These are phyloP conservation scores for Coracias cyanogaster DNA, from an alignment of 2,797 vertebrate genomes.

Conservation along the genomic window DNA sequence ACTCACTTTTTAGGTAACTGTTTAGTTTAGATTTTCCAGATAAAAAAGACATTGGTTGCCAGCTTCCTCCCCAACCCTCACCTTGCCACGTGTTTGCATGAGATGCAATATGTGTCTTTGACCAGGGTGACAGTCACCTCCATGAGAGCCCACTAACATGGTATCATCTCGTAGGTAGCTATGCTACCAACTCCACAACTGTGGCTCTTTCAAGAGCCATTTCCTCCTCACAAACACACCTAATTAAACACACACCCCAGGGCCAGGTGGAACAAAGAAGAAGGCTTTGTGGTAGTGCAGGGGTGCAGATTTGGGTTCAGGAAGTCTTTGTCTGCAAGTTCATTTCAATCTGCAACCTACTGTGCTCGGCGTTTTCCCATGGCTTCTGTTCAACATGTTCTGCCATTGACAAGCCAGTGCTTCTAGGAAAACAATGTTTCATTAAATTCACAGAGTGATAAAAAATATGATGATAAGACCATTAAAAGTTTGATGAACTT, in stretches of 20 bases:
- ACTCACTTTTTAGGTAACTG: neutral
- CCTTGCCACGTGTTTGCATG: neutral
- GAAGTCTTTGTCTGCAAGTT: neutral
- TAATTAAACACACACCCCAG: neutral
- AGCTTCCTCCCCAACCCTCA: neutral
- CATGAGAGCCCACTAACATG: neutral
- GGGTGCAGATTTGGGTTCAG: neutral
- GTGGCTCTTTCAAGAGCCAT: neutral
- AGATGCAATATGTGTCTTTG: neutral
- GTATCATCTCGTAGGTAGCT: fast-evolving
- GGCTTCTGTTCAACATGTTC: neutral
- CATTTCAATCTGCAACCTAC: neutral
- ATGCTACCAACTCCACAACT: neutral
- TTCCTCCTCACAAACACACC: neutral
- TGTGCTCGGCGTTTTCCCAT: neutral
- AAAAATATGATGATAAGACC: neutral
- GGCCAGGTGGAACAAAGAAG: neutral
- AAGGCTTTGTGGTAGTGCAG: neutral
- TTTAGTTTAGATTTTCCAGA: neutral
- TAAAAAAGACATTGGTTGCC: neutral
- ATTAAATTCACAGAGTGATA: neutral
- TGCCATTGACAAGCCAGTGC: neutral
- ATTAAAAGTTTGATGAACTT: neutral
- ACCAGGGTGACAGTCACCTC: neutral
- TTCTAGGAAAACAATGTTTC: slow-evolving; percentile 25